A percentile compares a stretch with the other conserved stretches of the same genome.
phyloP scores from a whole-genome alignment of 2,113 vertebrate species.

The Phalacrocorax pelagicus region DNA sequence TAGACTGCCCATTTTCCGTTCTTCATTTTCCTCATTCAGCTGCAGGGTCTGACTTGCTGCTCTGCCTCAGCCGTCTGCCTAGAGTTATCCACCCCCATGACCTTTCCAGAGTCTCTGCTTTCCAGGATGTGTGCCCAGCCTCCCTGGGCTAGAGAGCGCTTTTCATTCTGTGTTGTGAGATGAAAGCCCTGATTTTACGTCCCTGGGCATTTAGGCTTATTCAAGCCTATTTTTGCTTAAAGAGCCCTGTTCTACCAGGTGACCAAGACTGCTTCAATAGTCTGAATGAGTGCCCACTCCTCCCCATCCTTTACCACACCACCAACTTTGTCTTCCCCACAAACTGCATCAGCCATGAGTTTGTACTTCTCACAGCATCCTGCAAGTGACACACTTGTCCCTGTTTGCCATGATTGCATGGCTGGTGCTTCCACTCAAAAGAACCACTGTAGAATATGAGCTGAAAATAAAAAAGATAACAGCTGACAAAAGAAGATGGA shows the following conservation, averaged over 20 bases:
- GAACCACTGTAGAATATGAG: background rate
- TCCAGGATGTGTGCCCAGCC: background rate
- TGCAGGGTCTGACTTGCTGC: background rate
- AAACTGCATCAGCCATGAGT: background rate
- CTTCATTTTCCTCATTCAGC: background rate
- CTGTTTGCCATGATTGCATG: rapidly evolving
- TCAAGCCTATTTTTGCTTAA: background rate
- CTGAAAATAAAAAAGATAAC: background rate
- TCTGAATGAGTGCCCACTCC: background rate
- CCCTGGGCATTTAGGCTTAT: background rate
- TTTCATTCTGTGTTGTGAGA: background rate
- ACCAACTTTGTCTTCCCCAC: background rate
- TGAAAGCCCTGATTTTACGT: background rate
- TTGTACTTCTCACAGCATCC: background rate
- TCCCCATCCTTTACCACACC: background rate
- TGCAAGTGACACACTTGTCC: background rate
- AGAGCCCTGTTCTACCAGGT: background rate
- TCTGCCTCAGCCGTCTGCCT: rapidly evolving
- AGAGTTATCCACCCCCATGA: background rate
- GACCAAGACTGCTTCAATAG: background rate
- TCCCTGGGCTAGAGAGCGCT: background rate
- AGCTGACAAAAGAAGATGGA: background rate
- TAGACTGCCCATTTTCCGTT: background rate
- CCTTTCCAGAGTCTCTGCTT: background rate
- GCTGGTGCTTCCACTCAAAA: background rate